phyloP scores from a whole-genome alignment of 2,797 vertebrate species.

The Atherinosoma microstoma region DNA sequence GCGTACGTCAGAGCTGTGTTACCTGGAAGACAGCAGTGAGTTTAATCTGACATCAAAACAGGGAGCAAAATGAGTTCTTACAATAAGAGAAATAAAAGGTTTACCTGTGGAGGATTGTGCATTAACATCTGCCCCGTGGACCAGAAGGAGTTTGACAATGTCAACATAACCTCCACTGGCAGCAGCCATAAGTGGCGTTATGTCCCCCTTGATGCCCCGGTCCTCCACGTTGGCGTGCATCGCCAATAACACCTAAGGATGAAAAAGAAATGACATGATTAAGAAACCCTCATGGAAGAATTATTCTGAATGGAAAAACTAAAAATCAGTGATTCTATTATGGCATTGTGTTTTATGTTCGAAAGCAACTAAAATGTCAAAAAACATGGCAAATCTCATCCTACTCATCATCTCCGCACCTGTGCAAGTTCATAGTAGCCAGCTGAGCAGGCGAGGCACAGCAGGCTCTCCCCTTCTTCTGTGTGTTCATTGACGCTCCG shows the following conservation, averaged over 20 bases:
- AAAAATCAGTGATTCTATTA: not conserved
- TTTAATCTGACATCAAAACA: conserved; percentile 1
- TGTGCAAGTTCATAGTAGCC: conserved; percentile 99
- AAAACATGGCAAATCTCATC: not conserved
- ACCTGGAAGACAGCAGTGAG: conserved; percentile 76
- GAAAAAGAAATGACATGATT: not conserved
- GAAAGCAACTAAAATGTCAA: not conserved
- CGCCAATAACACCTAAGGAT: conserved; percentile 92
- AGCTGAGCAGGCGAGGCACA: conserved; percentile 97
- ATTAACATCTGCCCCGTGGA: conserved; percentile 97
- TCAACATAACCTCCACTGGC: conserved; percentile 98
- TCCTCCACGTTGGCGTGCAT: conserved; percentile 99
- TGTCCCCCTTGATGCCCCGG: conserved; percentile 97
- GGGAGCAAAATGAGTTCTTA: accelerated
- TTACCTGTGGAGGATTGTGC: conserved; percentile 97
- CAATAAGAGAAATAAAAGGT: not conserved
- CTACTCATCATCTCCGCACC: conserved; percentile 79
- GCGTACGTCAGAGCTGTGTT: conserved; percentile 98
- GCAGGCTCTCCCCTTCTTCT: conserved; percentile 97
- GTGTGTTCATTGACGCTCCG: conserved; percentile 98
- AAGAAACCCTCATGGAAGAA: not conserved
- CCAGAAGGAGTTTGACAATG: conserved; percentile 96
- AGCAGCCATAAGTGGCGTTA: conserved; percentile 98
- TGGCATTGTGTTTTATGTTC: not conserved
- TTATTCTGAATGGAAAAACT: not conserved